Conservation (phyloP, 2,113 vertebrate genomes). For the Dasyurus viverrinus region DNA sequence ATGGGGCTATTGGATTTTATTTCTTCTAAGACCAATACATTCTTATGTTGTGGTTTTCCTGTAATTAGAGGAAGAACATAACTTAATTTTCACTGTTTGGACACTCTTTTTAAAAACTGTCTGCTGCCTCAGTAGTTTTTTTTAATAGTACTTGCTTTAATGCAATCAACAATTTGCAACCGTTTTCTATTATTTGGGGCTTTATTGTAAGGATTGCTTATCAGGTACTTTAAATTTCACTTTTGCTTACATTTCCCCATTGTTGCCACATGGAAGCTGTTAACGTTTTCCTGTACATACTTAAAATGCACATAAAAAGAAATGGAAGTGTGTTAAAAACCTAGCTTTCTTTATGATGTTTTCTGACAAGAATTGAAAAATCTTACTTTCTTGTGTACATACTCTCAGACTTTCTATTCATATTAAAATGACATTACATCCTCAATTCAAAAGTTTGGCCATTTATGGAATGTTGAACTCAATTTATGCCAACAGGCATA, state of each 20-base stretch:
- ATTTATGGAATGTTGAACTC: constrained; percentile 78
- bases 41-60: constrained; percentile 73
- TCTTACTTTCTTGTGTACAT: constrained; percentile 86
- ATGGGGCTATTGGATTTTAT: constrained; percentile 76
- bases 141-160: constrained; percentile 78
- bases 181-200: constrained; percentile 75
- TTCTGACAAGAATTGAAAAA: constrained; percentile 84
- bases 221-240: constrained; percentile 74
- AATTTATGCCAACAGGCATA: constrained; percentile 76
- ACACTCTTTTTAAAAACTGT: constrained; percentile 57
- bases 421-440: constrained; percentile 87
- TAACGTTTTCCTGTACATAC: constrained; percentile 85
- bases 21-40: constrained; percentile 75
- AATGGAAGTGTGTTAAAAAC: constrained; percentile 83
- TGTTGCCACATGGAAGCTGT: constrained; percentile 80
- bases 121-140: constrained; percentile 38
- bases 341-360: constrained; percentile 86
- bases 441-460: constrained; percentile 83
- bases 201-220: constrained; percentile 77
- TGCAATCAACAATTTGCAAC: constrained; percentile 78
- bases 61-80: constrained; percentile 71
- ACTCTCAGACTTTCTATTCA: constrained; percentile 82
- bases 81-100: constrained; percentile 66
- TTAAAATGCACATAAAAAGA: constrained; percentile 84
- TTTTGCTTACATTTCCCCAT: constrained; percentile 79